Evolutionary conservation across 2,888 invertebrate genomes (phyloP), one percentile per base, ranked within the genome.

Genomic region (Opisthograptis luteolata): DNA sequence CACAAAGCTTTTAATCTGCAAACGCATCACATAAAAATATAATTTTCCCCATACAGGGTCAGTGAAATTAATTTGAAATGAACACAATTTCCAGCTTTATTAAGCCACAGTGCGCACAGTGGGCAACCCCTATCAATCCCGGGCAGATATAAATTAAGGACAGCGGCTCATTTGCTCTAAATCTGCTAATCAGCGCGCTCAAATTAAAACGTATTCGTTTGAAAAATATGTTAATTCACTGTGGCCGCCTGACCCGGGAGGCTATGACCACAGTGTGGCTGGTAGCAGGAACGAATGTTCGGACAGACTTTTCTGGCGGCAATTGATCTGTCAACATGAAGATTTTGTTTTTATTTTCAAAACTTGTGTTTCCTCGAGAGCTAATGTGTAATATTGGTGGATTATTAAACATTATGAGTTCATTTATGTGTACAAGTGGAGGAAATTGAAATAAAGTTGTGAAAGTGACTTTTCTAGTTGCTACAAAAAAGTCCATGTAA

Each of bases 161-260:
- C 50, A 42, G 31, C 10, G 42, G 13, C 39, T 50, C 44, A 49
- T 55, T 54, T 44, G 49, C 51, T 35, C 10, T 1, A 35, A 37
- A 32, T 49, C 42, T 34, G 30, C 39, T 55, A 55, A 53, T 58
- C 53, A 55, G 51, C 30, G 12, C 14, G 53, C 32, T 19, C 40
- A 39, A 40, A 57, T 53, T 55, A 41, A 55, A 59, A 49, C 40
- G 48, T 52, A 52, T 57, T 52, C 43, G 34, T 25, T 37, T 54
- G 47, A 50, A 60, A 59, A 58, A 54, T 55, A 52, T 60, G 57
- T 45, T 47, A 55, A 58, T 58, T 52, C 42, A 43, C 30, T 46
- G 30, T 31, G 30, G 40, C 15, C 37, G 42, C 48, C 53, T 51
- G 42, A 44, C 43, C 47, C 36, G 37, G 45, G 14, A 5, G 39